These are phyloP conservation scores for Trematocara macrostoma DNA, from an alignment of 2,113 vertebrate genomes.

Conservation along the genomic window DNA sequence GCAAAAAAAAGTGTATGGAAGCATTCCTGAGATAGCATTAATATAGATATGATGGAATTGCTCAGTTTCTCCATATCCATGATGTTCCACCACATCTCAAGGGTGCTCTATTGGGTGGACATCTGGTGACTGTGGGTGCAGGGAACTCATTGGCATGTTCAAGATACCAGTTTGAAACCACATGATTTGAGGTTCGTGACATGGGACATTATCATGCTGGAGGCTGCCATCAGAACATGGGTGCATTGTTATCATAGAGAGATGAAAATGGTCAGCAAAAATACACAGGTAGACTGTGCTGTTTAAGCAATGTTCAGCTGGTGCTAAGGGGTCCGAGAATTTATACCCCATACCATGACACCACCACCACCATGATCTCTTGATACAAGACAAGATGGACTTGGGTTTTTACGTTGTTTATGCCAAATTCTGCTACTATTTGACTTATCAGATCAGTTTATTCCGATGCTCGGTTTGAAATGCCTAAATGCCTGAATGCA, in stretches of 20 bases:
- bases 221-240: background rate
- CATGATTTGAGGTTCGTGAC: background rate
- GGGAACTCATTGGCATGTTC: background rate
- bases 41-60: background rate
- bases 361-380: background rate
- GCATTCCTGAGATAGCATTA: background rate
- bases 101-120: background rate
- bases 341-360: background rate
- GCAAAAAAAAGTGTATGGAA: background rate
- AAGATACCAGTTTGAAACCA: background rate
- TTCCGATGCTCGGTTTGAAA: background rate
- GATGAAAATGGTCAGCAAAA: background rate
- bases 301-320: background rate
- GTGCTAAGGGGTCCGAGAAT: background rate
- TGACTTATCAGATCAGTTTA: background rate
- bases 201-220: background rate
- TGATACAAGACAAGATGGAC: background rate
- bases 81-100: background rate
- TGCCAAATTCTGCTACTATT: background rate
- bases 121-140: background rate
- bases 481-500: background rate
- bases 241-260: background rate
- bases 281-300: background rate
- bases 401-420: background rate
- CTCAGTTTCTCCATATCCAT: background rate